Evolutionary conservation across 2,888 invertebrate genomes (phyloP), one percentile per base, ranked within the genome.

Genomic region (Machimus rusticus): DNA sequence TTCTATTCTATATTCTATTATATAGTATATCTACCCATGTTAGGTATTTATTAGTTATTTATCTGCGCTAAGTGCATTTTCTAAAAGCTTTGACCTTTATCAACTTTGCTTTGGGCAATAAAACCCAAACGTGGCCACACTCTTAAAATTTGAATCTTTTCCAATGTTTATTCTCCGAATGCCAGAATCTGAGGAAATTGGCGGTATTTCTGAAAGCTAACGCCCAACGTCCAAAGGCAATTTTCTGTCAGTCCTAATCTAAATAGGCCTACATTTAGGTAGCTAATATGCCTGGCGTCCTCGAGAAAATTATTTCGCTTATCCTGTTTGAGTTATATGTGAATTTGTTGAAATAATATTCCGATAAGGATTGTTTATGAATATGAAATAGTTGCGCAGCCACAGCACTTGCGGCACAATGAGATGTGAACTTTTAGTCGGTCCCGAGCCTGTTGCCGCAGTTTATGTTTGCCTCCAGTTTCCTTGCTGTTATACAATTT

Each of bases 291-390:
- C 28, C 66, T 66, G 66, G 12, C 66, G 28, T 8, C 12, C 19
- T 66, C 66, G 66, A 28, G 12, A 1, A 66, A 23, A 28, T 66
- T 66, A 66, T 66, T 66, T 23, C 66, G 66, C 66, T 66, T 66
- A 66, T 66, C 28, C 66, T 66, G 28, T 66, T 66, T 66, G 66
- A 66, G 66, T 66, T 66, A 66, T 66, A 66, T 66, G 66, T 28
- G 76, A 76, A 34, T 37, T 76, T 34, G 76, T 37, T 76, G 76
- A 82, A 82, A 51, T 82, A 57, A 57, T 39, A 57, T 82, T 37
- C 37, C 57, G 55, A 82, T 82, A 82, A 66, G 82, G 23, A 39
- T 51, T 82, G 16, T 82, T 57, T 66, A 57, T 37, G 82, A 66
- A 82, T 82, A 34, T 28, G 46, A 57, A 82, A 55, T 57, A 66